A percentile compares a stretch with the other conserved stretches of the same genome.
Conservation (phyloP, 2,888 invertebrate species). For the Agonopterix alstromeriana region DNA sequence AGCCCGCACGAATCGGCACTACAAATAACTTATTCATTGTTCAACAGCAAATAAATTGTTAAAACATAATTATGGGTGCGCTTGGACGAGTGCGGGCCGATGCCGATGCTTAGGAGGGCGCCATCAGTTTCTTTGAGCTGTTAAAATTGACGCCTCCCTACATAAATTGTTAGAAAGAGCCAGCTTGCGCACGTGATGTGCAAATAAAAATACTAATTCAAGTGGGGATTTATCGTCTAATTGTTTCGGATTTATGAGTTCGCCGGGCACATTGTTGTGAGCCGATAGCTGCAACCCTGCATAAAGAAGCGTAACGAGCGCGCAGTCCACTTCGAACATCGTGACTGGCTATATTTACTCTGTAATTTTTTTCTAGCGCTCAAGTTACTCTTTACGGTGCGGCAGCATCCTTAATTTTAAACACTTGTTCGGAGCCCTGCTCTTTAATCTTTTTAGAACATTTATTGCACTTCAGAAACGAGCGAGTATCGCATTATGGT, state of each 20-base stretch:
- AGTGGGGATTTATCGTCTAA: constrained; percentile 62
- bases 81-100: constrained; percentile 34
- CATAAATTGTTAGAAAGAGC: constrained; percentile 54
- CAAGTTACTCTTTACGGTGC: constrained; percentile 21
- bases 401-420: constrained; percentile 6
- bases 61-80: constrained; percentile 49
- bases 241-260: constrained; percentile 63
- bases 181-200: constrained; percentile 60
- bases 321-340: constrained; percentile 30
- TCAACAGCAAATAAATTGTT: constrained; percentile 44
- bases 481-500: neutral
- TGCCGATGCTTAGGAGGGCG: constrained; percentile 37
- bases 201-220: constrained; percentile 67
- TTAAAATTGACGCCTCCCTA: constrained; percentile 58
- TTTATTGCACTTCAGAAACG: constrained; percentile 3
- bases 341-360: constrained; percentile 45
- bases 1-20: constrained; percentile 3
- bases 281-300: constrained; percentile 38
- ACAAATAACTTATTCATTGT: constrained; percentile 37
- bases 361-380: constrained; percentile 29
- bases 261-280: constrained; percentile 47
- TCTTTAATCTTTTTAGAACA: constrained; percentile 4
- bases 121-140: constrained; percentile 60
- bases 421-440: neutral
- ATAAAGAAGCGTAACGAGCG: constrained; percentile 52